phyloP scores from a whole-genome alignment of 2,888 invertebrate species.

The Belgica antarctica region DNA sequence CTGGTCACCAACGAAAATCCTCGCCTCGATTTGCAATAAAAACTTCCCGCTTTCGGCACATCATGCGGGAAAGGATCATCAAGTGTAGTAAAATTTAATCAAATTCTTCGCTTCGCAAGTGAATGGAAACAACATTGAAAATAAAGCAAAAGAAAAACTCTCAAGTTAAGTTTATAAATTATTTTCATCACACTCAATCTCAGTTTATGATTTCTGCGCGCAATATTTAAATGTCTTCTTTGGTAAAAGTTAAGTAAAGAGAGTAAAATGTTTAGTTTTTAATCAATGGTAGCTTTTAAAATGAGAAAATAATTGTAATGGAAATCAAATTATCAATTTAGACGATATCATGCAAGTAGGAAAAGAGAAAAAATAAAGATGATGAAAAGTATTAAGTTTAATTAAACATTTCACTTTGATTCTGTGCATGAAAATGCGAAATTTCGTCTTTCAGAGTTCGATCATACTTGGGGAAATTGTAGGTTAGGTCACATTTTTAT shows the following conservation, averaged over 20 bases:
- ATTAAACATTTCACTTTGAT: neutral
- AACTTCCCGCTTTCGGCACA: neutral
- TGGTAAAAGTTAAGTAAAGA: too few species aligned
- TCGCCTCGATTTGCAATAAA: slow-evolving; percentile 31
- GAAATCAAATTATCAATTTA: slow-evolving; percentile 21
- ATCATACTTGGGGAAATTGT: too few species aligned
- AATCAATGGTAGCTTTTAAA: slow-evolving; percentile 18
- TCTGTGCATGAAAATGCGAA: too few species aligned
- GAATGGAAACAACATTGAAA: neutral
- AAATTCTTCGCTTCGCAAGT: neutral
- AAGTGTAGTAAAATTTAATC: neutral
- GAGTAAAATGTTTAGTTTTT: slow-evolving; percentile 4
- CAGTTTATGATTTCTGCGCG: neutral
- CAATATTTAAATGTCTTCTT: slow-evolving; percentile 43
- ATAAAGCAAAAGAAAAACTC: neutral
- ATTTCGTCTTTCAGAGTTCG: neutral
- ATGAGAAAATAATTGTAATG: slow-evolving; percentile 17
- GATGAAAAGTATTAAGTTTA: slow-evolving; percentile 25
- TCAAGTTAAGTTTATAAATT: slow-evolving; percentile 37
- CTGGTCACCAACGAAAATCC: neutral
- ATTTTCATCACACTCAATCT: slow-evolving; percentile 2
- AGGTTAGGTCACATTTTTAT: too few species aligned
- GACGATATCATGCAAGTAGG: neutral
- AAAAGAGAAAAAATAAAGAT: neutral
- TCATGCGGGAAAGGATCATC: neutral